Percentiles rank a stretch among this genome's conserved stretches.
Conservation (phyloP, 1,140 invertebrate genomes). For the Eulimnadia texana region DNA sequence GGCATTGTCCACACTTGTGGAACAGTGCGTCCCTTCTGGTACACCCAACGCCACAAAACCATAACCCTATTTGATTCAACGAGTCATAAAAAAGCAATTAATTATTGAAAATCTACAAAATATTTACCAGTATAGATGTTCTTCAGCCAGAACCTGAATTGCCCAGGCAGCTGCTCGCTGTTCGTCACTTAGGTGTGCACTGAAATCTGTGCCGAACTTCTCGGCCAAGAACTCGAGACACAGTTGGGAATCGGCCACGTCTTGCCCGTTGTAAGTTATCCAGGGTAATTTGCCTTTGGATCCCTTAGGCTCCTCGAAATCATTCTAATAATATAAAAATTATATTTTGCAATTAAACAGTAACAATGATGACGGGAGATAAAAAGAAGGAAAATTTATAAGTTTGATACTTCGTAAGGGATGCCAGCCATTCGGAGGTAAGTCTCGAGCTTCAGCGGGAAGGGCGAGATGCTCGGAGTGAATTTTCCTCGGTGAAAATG, state of each 20-base stretch:
- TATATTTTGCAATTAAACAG: background rate
- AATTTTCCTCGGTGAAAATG: slow-evolving; percentile 15
- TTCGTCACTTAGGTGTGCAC: slow-evolving; percentile 21
- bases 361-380: background rate
- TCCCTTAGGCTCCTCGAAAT: slow-evolving; percentile 22
- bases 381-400: background rate
- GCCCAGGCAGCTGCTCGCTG: slow-evolving; percentile 24
- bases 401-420: slow-evolving; percentile 21
- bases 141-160: slow-evolving; percentile 29
- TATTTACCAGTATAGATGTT: slow-evolving; percentile 28
- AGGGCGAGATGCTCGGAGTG: slow-evolving; percentile 24
- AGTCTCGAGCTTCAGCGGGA: slow-evolving; percentile 26
- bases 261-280: slow-evolving; percentile 31
- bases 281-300: slow-evolving; percentile 30
- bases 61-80: background rate
- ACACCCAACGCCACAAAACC: slow-evolving; percentile 4
- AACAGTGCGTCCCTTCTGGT: background rate
- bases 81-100: background rate
- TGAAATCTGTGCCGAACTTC: slow-evolving; percentile 22
- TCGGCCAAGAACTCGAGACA: slow-evolving; percentile 29
- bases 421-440: slow-evolving; percentile 26
- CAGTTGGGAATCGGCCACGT: slow-evolving; percentile 32
- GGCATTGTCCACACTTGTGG: background rate
- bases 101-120: background rate
- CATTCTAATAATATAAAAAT: slow-evolving; percentile 17